These are phyloP conservation scores for Scaptomyza parva DNA, from an alignment of 2,888 invertebrate species.

Conservation along the genomic window DNA sequence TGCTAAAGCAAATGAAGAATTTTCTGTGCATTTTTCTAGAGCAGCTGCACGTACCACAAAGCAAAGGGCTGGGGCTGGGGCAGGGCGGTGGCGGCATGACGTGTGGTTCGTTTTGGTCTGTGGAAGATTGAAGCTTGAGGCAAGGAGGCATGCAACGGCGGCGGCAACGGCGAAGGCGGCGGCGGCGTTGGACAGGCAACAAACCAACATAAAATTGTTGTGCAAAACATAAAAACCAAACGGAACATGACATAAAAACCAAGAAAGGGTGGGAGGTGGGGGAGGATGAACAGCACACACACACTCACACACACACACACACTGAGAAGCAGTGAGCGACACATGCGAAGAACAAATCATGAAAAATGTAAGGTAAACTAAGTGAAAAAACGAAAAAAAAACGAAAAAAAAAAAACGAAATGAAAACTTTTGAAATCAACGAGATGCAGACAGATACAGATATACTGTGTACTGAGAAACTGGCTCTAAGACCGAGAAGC, in stretches of 20 bases:
- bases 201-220: conserved; percentile 79
- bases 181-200: conserved; percentile 43
- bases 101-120: neutral
- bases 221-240: conserved; percentile 74
- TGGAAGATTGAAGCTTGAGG: conserved; percentile 8
- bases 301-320: neutral
- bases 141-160: no score
- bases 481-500: conserved; percentile 10
- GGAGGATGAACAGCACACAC: neutral
- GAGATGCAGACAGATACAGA: conserved; percentile 22
- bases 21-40: conserved; percentile 73
- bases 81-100: neutral
- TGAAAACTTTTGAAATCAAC: conserved; percentile 30
- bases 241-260: conserved; percentile 70
- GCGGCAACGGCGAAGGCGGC: no score
- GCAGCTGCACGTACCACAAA: conserved; percentile 65
- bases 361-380: conserved; percentile 75
- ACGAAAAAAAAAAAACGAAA: conserved; percentile 42
- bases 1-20: conserved; percentile 73
- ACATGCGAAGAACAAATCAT: conserved; percentile 58
- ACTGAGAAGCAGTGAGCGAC: conserved; percentile 8
- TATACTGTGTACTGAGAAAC: conserved; percentile 12
- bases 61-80: no score
- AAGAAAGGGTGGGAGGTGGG: neutral
- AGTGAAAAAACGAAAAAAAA: conserved; percentile 52